These are phyloP conservation scores for Acleris holmiana DNA, from an alignment of 2,888 invertebrate species.

Conservation along the genomic window DNA sequence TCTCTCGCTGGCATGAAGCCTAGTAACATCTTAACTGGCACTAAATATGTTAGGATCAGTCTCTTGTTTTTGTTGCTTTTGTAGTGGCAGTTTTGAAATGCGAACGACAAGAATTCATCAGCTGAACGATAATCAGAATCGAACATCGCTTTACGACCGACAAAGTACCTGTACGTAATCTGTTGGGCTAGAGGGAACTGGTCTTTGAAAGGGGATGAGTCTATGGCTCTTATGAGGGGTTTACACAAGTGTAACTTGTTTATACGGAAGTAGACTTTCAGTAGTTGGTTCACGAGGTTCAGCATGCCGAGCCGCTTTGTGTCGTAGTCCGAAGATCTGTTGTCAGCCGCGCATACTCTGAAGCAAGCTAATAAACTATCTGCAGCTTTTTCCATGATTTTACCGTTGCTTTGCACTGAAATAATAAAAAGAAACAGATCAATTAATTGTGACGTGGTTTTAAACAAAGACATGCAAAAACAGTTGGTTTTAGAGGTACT, in stretches of 20 bases:
- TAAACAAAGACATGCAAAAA: too few species aligned
- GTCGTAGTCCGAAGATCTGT: slow-evolving; percentile 93
- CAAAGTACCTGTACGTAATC: slow-evolving; percentile 98
- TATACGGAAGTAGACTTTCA: slow-evolving; percentile 97
- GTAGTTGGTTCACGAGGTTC: slow-evolving; percentile 97
- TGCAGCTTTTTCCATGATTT: slow-evolving; percentile 95
- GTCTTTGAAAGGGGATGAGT: slow-evolving; percentile 95
- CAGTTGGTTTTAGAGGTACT: too few species aligned
- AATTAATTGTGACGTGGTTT: background rate
- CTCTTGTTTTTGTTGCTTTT: slow-evolving; percentile 93
- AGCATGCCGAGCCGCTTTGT: slow-evolving; percentile 99
- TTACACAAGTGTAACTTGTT: slow-evolving; percentile 95
- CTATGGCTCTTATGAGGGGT: slow-evolving; percentile 98
- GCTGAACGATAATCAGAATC: slow-evolving; percentile 98
- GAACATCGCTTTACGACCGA: slow-evolving; percentile 99
- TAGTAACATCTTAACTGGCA: slow-evolving; percentile 98
- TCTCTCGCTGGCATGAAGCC: slow-evolving; percentile 95
- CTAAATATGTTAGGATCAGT: slow-evolving; percentile 96
- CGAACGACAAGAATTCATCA: slow-evolving; percentile 95
- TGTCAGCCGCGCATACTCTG: slow-evolving; percentile 97
- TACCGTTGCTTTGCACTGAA: slow-evolving; percentile 83
- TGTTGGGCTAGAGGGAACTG: slow-evolving; percentile 95
- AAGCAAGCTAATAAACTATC: slow-evolving; percentile 97
- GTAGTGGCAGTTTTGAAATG: slow-evolving; percentile 95
- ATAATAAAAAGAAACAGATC: slow-evolving; percentile 40